Evolutionary conservation across 2,888 invertebrate species (phyloP).

Genomic region (Dynastes grantii): DNA sequence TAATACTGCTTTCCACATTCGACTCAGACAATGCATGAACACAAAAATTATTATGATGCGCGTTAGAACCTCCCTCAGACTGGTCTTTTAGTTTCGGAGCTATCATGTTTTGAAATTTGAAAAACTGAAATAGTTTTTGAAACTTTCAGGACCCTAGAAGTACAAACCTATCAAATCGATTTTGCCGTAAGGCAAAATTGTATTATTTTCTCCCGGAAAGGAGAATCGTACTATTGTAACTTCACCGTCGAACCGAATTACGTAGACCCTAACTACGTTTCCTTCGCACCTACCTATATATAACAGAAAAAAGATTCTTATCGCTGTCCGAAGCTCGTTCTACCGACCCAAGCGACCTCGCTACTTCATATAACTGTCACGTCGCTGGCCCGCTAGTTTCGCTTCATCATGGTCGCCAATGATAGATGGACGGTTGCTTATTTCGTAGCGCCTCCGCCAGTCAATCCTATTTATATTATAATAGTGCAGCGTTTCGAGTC

Average conservation of each 20-base stretch:
- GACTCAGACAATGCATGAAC: no score
- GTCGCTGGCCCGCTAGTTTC: constrained; percentile 53
- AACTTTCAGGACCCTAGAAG: no score
- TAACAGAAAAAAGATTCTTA: constrained; percentile 10
- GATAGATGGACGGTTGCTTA: constrained; percentile 59
- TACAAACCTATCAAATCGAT: not conserved
- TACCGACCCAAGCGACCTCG: not conserved
- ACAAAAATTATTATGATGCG: no score
- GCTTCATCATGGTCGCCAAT: constrained; percentile 60
- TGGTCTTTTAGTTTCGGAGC: no score
- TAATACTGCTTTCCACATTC: no score
- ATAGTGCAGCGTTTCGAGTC: constrained; percentile 41
- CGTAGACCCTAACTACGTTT: not conserved
- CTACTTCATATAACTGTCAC: constrained; percentile 60
- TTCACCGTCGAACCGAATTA: not conserved
- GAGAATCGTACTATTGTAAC: not conserved
- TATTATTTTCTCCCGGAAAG: not conserved
- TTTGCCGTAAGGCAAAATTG: not conserved
- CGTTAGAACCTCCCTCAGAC: no score
- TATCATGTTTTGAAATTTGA: no score
- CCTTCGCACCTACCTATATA: not conserved
- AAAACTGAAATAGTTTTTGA: no score
- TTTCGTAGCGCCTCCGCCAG: constrained; percentile 47
- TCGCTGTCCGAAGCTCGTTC: constrained; percentile 19
- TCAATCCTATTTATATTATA: constrained; percentile 53